Conservation (phyloP, 1,140 invertebrate species). For the Ectropis grisescens region DNA sequence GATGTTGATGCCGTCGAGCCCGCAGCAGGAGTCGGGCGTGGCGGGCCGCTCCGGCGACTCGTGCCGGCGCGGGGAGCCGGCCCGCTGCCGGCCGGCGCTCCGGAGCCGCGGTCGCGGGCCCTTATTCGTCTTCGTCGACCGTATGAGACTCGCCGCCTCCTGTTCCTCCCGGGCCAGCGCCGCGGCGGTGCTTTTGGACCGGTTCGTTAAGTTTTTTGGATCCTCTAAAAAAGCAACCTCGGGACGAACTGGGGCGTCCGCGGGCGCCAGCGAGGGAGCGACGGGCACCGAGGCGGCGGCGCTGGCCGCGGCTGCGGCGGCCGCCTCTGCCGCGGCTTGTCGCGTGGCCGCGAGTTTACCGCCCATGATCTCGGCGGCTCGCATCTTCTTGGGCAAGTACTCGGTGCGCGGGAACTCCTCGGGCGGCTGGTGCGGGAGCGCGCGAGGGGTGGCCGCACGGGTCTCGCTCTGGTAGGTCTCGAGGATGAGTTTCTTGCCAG, state of each 20-base stretch:
- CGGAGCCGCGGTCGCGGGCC: conserved; percentile 42
- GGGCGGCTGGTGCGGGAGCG: conserved; percentile 11
- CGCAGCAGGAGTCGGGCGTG: conserved; percentile 52
- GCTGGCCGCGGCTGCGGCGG: conserved; percentile 9
- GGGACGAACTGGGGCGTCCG: conserved; percentile 28
- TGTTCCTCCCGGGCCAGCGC: conserved; percentile 63
- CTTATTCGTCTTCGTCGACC: conserved; percentile 27
- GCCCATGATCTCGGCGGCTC: conserved; percentile 58
- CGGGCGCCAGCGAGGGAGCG: conserved; percentile 15
- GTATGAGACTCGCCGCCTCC: conserved; percentile 61
- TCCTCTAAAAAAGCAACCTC: conserved; percentile 65
- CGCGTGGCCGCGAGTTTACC: conserved; percentile 45
- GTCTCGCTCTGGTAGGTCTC: conserved; percentile 64
- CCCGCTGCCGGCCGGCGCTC: conserved; percentile 24
- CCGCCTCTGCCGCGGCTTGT: conserved; percentile 8
- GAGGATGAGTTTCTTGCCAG: conserved; percentile 65
- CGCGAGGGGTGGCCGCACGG: conserved; percentile 29
- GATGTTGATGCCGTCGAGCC: conserved; percentile 57
- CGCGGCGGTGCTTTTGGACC: conserved; percentile 63
- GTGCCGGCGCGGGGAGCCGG: conserved; percentile 16
- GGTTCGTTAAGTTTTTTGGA: conserved; percentile 67
- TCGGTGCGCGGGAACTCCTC: conserved; percentile 40
- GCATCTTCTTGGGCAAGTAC: conserved; percentile 67
- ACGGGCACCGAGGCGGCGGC: conserved; percentile 14
- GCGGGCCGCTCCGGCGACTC: conserved; percentile 21